phyloP scores from a whole-genome alignment of 2,888 invertebrate genomes.

The Lepeophtheirus nordmannii region DNA sequence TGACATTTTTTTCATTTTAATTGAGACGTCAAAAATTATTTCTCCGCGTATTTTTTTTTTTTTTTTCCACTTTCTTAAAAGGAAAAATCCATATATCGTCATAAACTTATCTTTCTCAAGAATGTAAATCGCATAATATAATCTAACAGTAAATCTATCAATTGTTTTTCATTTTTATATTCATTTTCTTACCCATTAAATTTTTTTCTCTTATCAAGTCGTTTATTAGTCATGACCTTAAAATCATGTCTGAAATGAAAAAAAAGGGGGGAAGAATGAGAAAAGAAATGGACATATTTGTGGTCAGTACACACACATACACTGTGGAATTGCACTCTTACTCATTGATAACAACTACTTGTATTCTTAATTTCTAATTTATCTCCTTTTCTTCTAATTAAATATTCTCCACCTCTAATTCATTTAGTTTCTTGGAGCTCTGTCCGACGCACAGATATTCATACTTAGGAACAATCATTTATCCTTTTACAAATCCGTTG shows the following conservation, averaged over 20 bases:
- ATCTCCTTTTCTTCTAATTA: background rate
- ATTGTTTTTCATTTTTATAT: background rate
- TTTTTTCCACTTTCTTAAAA: background rate
- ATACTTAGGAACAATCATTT: background rate
- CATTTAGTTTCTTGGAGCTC: too few species aligned
- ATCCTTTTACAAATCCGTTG: background rate
- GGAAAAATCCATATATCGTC: constrained; percentile 4
- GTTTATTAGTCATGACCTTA: constrained; percentile 3
- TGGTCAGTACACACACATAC: background rate
- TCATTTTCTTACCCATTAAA: background rate
- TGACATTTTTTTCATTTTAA: too few species aligned
- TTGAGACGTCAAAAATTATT: too few species aligned
- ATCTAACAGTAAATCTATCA: constrained; percentile 8
- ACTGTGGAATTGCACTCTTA: background rate
- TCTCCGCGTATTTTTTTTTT: too few species aligned
- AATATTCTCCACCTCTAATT: background rate
- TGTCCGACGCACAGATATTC: background rate
- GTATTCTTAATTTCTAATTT: background rate
- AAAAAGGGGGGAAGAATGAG: background rate
- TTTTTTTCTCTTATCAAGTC: background rate
- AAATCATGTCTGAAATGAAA: background rate
- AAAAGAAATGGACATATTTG: background rate
- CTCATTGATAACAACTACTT: too few species aligned
- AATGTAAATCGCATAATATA: background rate
- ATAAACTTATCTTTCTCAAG: constrained; percentile 5